Conservation (phyloP, 2,888 invertebrate genomes). For the Leucania comma region DNA sequence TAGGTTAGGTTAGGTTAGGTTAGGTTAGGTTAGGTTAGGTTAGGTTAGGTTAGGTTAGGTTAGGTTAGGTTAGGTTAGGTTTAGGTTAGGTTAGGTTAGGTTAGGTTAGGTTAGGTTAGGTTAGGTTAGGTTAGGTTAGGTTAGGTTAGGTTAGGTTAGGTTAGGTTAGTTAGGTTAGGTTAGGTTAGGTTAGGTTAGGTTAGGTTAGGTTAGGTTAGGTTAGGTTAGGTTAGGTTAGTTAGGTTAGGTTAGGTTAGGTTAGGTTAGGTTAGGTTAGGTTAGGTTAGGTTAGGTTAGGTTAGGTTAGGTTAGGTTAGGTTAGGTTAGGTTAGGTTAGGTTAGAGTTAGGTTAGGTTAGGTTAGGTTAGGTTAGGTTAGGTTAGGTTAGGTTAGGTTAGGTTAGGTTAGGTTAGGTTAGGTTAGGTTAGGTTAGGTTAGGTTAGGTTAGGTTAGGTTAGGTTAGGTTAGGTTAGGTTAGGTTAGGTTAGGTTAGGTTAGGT, state of each 20-base stretch:
- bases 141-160: slow-evolving; percentile 4
- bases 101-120: slow-evolving; percentile 5
- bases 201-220: slow-evolving; percentile 49
- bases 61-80: slow-evolving; percentile 1
- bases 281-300: slow-evolving; percentile 21
- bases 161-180: slow-evolving; percentile 31
- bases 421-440: slow-evolving; percentile 26
- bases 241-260: slow-evolving; percentile 50
- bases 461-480: slow-evolving; percentile 63
- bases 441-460: slow-evolving; percentile 56
- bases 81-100: slow-evolving; percentile 1
- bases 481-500: slow-evolving; percentile 64
- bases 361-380: slow-evolving; percentile 57
- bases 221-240: slow-evolving; percentile 23
- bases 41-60: no score
- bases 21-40: neutral
- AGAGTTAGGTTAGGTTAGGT: slow-evolving; percentile 62
- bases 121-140: slow-evolving; percentile 5
- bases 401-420: slow-evolving; percentile 58
- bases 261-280: slow-evolving; percentile 46
- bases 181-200: slow-evolving; percentile 48
- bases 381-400: slow-evolving; percentile 57
- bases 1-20: neutral
- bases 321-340: slow-evolving; percentile 53
- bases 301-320: slow-evolving; percentile 33